Base-by-base conservation (phyloP, 2,113 vertebrate species). In the Danio rerio region DNA sequence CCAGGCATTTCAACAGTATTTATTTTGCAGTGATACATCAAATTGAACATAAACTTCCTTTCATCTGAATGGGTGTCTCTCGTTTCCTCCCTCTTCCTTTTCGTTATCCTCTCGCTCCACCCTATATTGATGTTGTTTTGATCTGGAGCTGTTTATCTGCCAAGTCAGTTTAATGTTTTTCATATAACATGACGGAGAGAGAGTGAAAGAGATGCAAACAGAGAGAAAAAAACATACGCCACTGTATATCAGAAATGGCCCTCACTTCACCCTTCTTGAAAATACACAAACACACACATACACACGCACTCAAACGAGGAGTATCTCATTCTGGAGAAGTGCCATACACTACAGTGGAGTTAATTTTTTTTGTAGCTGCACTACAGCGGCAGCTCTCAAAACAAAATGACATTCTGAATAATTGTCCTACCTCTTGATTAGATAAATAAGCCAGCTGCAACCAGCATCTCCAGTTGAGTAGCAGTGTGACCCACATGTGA, bases 341-440 rank as follows among this genome's bases (percentile, higher is more conserved):
- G 45, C 65, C 76, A 78, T 78, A 52, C 20, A 78, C 76, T 66
- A 78, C 20, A 65, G 31, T 53, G 9, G 61, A 78, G 45, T 65
- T 53, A 7, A 42, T 62, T 62, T 63, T 47, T 43, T 42, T 56
- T 5, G 56, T 12, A 15, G 49, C 6, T 40, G 11, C 43, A 21
- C 16, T 18, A 45, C 40, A 61, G 58, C 18, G 47, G 58, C 45
- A 31, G 58, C 75, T 63, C 20, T 63, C 45, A 45, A 75, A 77
- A 40, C 58, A 31, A 61, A 77, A 62, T 50, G 0, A 43, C 53
- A 78, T 65, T 78, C 52, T 53, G 77, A 68, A 55, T 65, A 68
- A 66, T 79, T 68, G 10, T 18, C 49, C 66, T 15, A 55, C 16
- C 31, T 53, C 45, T 53, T 68, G 49, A 79, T 79, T 52, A 79